Evolutionary conservation across 2,888 invertebrate genomes (phyloP), one percentile per base, ranked within the genome.

Genomic region (Synergus itoensis): DNA sequence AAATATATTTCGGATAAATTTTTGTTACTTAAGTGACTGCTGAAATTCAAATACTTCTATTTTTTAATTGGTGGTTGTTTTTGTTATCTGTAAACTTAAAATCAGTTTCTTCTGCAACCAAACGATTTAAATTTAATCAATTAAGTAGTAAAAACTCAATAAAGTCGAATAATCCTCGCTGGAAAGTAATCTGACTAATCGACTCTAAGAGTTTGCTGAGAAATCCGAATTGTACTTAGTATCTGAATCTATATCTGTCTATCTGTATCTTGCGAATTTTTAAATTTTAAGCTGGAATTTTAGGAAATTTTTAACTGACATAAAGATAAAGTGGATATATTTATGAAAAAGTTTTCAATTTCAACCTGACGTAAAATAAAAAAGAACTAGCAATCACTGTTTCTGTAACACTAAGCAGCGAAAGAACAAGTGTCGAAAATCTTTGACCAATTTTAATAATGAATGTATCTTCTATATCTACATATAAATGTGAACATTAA

Each of bases 381-480:
- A 73, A 4, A 48, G 1, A 53, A 45, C n/a, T 45, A 67, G 45
- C 8, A 67, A 45, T 45, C 14, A 28, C 40, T 18, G 2, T 40
- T 64, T 64, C 36, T 64, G 40, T 36, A 36, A 64, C 64, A 64
- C 12, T 28, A 64, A 40, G 16, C 65, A 41, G 40, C 65, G 41
- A 43, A 18, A 12, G 14, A 76, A 28, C 16, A 76, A 48, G 28
- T 45, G 64, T 77, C 36, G 64, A 77, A 53, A 75, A 65, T 76
- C 76, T 81, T 79, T 80, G 83, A 86, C 84, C 86, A 86, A 85
- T 86, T 83, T 84, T 81, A 81, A 62, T 77, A 63, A 36, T 73
- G n/a, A 83, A 79, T 83, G 84, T 85, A 75, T 84, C 76, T 43
- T n/a, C n/a, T 73, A 69, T 80, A 63, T 82, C 79, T 80, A 43